Base-by-base conservation (phyloP, 1,140 invertebrate genomes). In the Uloborus diversus region DNA sequence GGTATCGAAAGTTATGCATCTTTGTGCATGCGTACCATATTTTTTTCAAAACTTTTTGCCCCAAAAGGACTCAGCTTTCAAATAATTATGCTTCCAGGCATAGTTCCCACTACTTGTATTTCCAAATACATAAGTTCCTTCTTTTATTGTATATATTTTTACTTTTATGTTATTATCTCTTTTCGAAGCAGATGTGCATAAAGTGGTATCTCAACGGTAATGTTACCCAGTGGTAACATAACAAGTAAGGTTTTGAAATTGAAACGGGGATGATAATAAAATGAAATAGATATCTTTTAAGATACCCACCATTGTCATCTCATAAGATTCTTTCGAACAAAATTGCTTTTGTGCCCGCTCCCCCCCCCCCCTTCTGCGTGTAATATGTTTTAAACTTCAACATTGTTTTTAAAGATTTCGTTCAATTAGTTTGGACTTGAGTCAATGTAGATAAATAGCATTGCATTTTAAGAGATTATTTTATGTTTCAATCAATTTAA, bases 171-270 rank as follows among this genome's bases (percentile, higher is more conserved):
- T 56, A 69, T 69, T 69, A 71, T 23, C 23, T 37, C 32, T 71
- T 61, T 30, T 71, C 35, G 61, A 37, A 23, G 17, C 69, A 59
- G 14, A 42, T 27, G n/a, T n/a, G 13, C 51, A 14, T 9, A 42
- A n/a, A 32, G 23, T 35, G 20, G 27, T 17, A 27, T 56, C 42
- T 37, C 28, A 37, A 56, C 71, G 61, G 61, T 76, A 76, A 76
- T 76, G 61, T 76, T 65, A 76, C 71, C 71, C 71, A 76, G 32
- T 56, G 71, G 61, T 65, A 47, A 65, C 42, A 76, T 76, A 76
- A 76, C 71, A 25, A 47, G 20, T n/a, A 30, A 42, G 32, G 32
- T 53, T 56, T 47, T n/a, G 32, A 56, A 76, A 76, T 76, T 76
- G 71, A 61, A 65, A 56, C 59, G 56, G 42, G 47, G 33, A 65